Evolutionary conservation across 37 sponge, comb jelly and placozoan genomes (phyloP).

Genomic region (Cladorhizidae sp.): DNA sequence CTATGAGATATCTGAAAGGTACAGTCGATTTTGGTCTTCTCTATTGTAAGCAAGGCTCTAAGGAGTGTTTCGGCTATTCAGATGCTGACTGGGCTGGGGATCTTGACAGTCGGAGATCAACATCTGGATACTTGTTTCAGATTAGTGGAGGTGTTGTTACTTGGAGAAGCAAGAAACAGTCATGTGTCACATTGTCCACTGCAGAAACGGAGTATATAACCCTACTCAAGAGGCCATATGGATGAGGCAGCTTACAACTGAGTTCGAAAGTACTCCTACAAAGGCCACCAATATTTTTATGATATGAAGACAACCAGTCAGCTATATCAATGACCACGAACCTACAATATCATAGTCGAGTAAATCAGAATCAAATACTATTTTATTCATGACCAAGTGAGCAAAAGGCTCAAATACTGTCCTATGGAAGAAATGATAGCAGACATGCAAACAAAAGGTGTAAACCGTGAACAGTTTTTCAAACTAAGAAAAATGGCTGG

Average conservation of each 20-base stretch:
- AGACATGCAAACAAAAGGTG: too few relatives aligned
- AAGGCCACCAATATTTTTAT: not conserved
- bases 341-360: conserved; percentile 22
- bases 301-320: conserved; percentile 58
- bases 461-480: too few relatives aligned
- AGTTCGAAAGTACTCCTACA: conserved; percentile 5
- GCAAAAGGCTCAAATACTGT: too few relatives aligned
- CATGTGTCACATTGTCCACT: conserved; percentile 17
- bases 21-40: conserved; percentile 16
- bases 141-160: conserved; percentile 52
- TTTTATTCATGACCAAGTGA: conserved; percentile 39
- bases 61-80: conserved; percentile 39
- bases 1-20: conserved; percentile 55
- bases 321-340: conserved; percentile 52
- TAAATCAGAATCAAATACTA: conserved; percentile 45
- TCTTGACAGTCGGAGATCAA: conserved; percentile 50
- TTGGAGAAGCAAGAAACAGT: conserved; percentile 55
- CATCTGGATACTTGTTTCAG: conserved; percentile 52
- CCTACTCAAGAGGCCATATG: conserved; percentile 44
- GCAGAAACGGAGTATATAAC: conserved; percentile 41
- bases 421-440: too few relatives aligned
- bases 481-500: too few relatives aligned
- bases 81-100: conserved; percentile 67
- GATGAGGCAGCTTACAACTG: conserved; percentile 27
- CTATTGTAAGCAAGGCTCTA: conserved; percentile 18